These are phyloP conservation scores for Hirtodrosophila trivittata DNA, from an alignment of 2,888 invertebrate genomes.

Conservation along the genomic window DNA sequence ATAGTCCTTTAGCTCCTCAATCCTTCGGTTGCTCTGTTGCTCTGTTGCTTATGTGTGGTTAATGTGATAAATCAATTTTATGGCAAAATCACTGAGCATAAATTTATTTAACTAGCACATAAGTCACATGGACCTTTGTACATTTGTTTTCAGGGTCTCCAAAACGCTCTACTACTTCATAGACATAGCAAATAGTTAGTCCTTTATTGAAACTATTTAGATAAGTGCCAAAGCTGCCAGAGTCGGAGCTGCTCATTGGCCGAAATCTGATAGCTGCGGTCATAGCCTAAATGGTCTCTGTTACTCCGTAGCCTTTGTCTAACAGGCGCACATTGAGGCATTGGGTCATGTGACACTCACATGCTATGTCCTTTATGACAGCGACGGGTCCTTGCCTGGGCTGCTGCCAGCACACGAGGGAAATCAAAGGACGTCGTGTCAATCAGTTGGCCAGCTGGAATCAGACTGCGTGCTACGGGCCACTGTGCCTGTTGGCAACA, in stretches of 20 bases:
- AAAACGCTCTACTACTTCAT: not conserved
- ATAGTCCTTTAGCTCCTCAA: constrained; percentile 3
- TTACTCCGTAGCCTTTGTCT: constrained; percentile 1
- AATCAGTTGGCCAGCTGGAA: constrained; percentile 7
- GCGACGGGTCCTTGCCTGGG: constrained; percentile 6
- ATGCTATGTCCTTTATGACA: constrained; percentile 45
- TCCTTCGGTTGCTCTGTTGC: constrained; percentile 3
- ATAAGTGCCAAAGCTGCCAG: constrained; percentile 33
- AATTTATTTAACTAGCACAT: constrained; percentile 80
- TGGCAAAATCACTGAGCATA: constrained; percentile 80
- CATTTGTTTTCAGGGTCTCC: constrained; percentile 28
- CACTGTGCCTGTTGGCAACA: constrained; percentile 7
- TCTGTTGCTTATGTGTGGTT: constrained; percentile 68
- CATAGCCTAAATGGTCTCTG: constrained; percentile 18
- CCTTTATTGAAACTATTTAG: constrained; percentile 13
- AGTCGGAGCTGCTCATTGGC: constrained; percentile 28
- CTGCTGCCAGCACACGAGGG: constrained; percentile 27
- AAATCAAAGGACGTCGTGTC: constrained; percentile 51
- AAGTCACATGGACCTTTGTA: constrained; percentile 62
- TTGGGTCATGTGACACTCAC: constrained; percentile 49
- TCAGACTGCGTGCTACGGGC: constrained; percentile 35
- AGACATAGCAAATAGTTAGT: constrained; percentile 32
- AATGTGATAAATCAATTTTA: constrained; percentile 81
- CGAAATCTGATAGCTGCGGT: constrained; percentile 4
- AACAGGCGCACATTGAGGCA: constrained; percentile 17